phyloP scores from a whole-genome alignment of 2,113 vertebrate genomes.

The Ophthalmotilapia sp. region DNA sequence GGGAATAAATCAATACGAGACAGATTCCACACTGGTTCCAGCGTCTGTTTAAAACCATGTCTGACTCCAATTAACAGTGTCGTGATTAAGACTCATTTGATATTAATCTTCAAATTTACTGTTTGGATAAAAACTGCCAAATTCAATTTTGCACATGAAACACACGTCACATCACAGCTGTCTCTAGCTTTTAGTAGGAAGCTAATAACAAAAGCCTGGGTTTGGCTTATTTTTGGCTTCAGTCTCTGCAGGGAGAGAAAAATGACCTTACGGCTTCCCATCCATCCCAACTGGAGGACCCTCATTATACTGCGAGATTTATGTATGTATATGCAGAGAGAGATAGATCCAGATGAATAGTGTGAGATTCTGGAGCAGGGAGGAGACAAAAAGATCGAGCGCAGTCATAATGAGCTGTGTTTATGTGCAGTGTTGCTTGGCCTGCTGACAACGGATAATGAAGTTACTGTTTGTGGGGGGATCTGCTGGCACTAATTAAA shows the following conservation, averaged over 20 bases:
- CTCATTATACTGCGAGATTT: constrained; percentile 53
- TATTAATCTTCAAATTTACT: neutral
- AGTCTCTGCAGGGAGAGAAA: constrained; percentile 45
- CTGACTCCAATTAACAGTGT: constrained; percentile 9
- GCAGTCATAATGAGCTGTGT: constrained; percentile 71
- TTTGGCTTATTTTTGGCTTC: constrained; percentile 13
- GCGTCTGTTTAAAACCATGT: neutral
- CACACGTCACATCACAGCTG: neutral
- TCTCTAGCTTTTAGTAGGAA: neutral
- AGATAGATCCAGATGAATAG: constrained; percentile 32
- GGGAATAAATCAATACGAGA: constrained; percentile 19
- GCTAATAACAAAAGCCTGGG: constrained; percentile 2
- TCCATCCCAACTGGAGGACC: constrained; percentile 41
- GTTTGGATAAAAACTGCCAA: neutral
- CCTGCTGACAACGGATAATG: constrained; percentile 73
- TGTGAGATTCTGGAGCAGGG: constrained; percentile 12
- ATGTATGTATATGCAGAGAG: constrained; percentile 29
- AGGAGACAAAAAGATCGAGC: constrained; percentile 56
- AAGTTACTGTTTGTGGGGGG: constrained; percentile 69
- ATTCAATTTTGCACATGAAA: neutral
- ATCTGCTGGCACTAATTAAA: constrained; percentile 78
- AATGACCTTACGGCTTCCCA: constrained; percentile 44
- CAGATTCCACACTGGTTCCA: constrained; percentile 1
- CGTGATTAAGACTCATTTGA: constrained; percentile 13
- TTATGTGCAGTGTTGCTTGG: constrained; percentile 70